Conservation (phyloP, 1,140 invertebrate species). For the Asobara japonica region DNA sequence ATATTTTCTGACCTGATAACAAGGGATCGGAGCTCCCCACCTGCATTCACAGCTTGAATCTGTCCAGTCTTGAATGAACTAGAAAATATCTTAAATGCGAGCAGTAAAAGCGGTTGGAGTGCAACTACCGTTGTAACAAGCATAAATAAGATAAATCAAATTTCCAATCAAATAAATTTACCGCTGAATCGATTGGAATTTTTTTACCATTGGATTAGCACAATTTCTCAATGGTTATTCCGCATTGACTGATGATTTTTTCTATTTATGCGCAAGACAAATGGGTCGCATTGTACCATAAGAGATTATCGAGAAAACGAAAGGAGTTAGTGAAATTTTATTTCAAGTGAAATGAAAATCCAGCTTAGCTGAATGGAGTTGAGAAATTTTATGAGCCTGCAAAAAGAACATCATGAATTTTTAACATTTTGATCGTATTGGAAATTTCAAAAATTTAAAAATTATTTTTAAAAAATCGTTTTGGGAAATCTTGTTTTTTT, state of each 20-base stretch:
- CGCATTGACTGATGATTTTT: not conserved
- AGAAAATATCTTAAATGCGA: not conserved
- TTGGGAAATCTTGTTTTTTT: too few species aligned
- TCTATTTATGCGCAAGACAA: not conserved
- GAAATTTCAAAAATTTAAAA: too few species aligned
- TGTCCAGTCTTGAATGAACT: not conserved
- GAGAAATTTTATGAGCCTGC: too few species aligned
- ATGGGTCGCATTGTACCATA: not conserved
- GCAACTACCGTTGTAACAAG: not conserved
- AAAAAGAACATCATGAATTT: too few species aligned
- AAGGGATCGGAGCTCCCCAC: too few species aligned
- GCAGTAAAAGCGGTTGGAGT: not conserved
- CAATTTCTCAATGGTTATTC: not conserved
- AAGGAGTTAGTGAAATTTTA: not conserved
- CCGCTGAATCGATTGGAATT: not conserved
- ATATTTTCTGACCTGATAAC: too few species aligned
- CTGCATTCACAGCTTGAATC: not conserved
- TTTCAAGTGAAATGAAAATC: too few species aligned
- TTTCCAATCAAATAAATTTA: not conserved
- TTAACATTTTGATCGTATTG: too few species aligned
- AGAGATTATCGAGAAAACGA: not conserved
- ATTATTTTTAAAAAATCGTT: too few species aligned
- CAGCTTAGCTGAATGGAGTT: too few species aligned
- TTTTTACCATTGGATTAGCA: not conserved
- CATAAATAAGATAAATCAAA: slow-evolving; percentile 5